Percentiles rank a stretch among this genome's conserved stretches.
phyloP scores from a whole-genome alignment of 2,797 vertebrate genomes.

The Xenentodon cancila region DNA sequence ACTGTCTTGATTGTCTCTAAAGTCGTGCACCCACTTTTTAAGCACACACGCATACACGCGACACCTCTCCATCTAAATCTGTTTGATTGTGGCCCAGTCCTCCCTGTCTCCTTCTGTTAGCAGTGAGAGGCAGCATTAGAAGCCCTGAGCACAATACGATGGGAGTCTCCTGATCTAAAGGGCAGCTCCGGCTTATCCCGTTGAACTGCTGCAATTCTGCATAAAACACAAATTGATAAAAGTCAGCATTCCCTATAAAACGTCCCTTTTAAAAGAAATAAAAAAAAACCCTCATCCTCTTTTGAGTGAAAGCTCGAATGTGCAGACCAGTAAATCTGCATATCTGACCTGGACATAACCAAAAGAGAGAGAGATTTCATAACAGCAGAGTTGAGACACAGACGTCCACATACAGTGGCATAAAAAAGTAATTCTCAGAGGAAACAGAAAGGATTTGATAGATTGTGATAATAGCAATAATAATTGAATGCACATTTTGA shows the following conservation, averaged over 20 bases:
- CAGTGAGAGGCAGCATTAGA: slow-evolving; percentile 62
- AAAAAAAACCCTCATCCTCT: not conserved
- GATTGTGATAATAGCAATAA: slow-evolving; percentile 40
- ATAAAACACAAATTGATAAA: not conserved
- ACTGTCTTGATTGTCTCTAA: slow-evolving; percentile 15
- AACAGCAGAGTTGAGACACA: slow-evolving; percentile 13
- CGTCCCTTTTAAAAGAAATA: not conserved
- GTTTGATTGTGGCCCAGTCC: slow-evolving; percentile 83
- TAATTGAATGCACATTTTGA: slow-evolving; percentile 55
- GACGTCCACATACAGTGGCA: slow-evolving; percentile 18
- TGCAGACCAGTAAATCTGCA: not conserved
- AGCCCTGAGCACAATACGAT: slow-evolving; percentile 59
- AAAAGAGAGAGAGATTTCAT: not conserved
- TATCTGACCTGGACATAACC: not conserved
- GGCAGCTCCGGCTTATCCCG: slow-evolving; percentile 23
- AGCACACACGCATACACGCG: slow-evolving; percentile 18
- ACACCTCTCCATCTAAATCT: slow-evolving; percentile 79
- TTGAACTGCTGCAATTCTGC: slow-evolving; percentile 9
- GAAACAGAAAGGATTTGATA: slow-evolving; percentile 45
- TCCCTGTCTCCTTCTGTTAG: slow-evolving; percentile 75
- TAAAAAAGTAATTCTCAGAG: slow-evolving; percentile 22
- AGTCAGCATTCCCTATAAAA: slow-evolving; percentile 8
- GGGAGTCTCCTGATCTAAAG: slow-evolving; percentile 14
- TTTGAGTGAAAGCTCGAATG: slow-evolving; percentile 2
- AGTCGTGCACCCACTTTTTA: slow-evolving; percentile 14